Conservation (phyloP, 2,888 invertebrate species). For the Homarus gammarus region DNA sequence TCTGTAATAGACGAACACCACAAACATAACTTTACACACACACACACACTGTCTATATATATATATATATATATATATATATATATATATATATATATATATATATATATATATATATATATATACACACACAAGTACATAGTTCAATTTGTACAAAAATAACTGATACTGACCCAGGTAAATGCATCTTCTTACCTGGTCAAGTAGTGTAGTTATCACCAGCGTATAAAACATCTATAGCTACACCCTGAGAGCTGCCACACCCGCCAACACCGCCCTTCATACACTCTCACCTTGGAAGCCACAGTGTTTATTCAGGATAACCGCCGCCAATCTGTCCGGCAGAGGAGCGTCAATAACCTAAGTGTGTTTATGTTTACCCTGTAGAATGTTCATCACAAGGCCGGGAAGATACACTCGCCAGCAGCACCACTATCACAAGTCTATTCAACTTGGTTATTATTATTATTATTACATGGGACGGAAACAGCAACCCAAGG, state of each 20-base stretch:
- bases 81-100: too few species aligned
- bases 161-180: too few species aligned
- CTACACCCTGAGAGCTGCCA: neutral
- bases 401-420: neutral
- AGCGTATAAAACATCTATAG: too few species aligned
- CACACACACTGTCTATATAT: too few species aligned
- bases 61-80: too few species aligned
- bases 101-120: too few species aligned
- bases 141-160: too few species aligned
- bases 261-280: neutral
- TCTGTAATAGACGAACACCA: too few species aligned
- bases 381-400: neutral
- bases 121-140: too few species aligned
- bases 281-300: neutral
- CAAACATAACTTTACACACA: too few species aligned
- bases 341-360: neutral
- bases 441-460: neutral
- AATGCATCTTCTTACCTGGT: too few species aligned
- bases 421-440: neutral
- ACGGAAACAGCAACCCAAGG: neutral
- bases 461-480: neutral
- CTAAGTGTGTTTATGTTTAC: constrained; percentile 6
- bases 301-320: neutral
- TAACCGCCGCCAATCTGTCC: neutral
- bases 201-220: too few species aligned